Evolutionary conservation across 2,797 vertebrate genomes (phyloP).

Genomic region (Alosa sapidissima): DNA sequence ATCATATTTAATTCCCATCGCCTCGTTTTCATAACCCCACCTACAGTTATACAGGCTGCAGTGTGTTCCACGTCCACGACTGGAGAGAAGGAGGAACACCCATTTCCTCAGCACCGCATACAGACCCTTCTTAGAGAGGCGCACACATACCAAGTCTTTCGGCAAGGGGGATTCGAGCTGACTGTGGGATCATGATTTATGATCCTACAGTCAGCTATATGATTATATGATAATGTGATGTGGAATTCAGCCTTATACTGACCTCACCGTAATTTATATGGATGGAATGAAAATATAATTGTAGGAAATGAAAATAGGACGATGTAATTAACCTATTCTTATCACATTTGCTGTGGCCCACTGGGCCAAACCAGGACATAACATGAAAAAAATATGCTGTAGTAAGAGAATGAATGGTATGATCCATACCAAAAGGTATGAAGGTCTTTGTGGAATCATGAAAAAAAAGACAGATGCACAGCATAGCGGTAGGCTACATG

Average conservation of each 20-base stretch:
- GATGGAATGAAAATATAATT: not conserved
- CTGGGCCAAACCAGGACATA: not conserved
- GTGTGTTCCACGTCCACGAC: not conserved
- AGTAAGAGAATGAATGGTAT: too few species aligned
- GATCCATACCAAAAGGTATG: too few species aligned
- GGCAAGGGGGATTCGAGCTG: not conserved
- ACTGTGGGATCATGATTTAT: not conserved
- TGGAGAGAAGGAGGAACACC: not conserved
- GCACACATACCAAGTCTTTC: not conserved
- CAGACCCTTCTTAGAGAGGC: not conserved
- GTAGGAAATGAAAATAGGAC: too few species aligned
- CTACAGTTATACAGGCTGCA: not conserved
- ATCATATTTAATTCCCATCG: not conserved
- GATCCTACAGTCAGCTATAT: too few species aligned
- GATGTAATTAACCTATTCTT: too few species aligned
- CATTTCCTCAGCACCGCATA: not conserved
- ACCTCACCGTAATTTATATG: not conserved
- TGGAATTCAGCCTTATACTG: too few species aligned
- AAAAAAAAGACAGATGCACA: not conserved
- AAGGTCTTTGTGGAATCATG: not conserved
- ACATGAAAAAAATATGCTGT: not conserved
- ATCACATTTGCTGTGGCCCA: too few species aligned
- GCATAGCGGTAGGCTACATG: too few species aligned
- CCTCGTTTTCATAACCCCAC: conserved; percentile 15
- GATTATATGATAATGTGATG: not conserved